These are phyloP conservation scores for Apamea sordens DNA, from an alignment of 2,888 invertebrate species.

Conservation along the genomic window DNA sequence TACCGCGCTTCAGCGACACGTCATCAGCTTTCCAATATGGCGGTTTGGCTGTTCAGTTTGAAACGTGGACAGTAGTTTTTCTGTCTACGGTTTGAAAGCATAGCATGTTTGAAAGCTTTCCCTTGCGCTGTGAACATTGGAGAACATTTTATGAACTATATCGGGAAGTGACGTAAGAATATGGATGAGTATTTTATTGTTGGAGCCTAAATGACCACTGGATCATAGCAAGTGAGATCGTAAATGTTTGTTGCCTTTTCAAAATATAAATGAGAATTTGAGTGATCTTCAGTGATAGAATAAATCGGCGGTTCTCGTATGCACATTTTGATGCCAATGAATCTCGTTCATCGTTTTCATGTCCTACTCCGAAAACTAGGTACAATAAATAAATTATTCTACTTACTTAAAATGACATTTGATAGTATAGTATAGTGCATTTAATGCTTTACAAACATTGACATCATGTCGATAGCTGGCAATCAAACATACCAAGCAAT, in stretches of 20 bases:
- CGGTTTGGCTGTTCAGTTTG: background rate
- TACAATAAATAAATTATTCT: slow-evolving; percentile 1
- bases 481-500: slow-evolving; percentile 8
- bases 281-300: background rate
- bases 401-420: background rate
- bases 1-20: slow-evolving; percentile 4
- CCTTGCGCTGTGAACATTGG: too few species aligned
- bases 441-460: slow-evolving; percentile 17
- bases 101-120: background rate
- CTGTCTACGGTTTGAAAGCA: too few species aligned
- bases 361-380: background rate
- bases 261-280: background rate
- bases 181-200: background rate
- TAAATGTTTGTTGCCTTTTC: background rate
- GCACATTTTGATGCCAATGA: background rate
- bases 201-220: slow-evolving; percentile 3
- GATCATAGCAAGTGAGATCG: slow-evolving; percentile 2
- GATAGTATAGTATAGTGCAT: background rate
- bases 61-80: too few species aligned
- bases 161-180: background rate
- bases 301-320: too few species aligned
- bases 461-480: slow-evolving; percentile 4
- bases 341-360: background rate
- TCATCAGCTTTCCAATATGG: slow-evolving; percentile 15
- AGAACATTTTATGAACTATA: slow-evolving; percentile 4